A percentile compares a stretch with the other conserved stretches of the same genome.
Evolutionary conservation across 2,797 vertebrate genomes (phyloP).

Genomic region (Decapterus maruadsi): DNA sequence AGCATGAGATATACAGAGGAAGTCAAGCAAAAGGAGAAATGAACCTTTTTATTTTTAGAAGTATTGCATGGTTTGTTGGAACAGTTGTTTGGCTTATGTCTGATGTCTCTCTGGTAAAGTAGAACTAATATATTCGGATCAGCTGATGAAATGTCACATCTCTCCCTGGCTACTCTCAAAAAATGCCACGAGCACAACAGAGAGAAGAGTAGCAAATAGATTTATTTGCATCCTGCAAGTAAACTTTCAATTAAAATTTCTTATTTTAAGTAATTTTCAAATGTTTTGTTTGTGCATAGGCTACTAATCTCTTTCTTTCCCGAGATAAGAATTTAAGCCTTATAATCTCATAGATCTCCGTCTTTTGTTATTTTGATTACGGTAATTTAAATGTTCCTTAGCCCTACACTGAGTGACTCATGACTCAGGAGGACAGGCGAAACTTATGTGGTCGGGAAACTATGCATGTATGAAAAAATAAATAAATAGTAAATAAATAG

Average conservation of each 20-base stretch:
- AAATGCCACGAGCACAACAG: too few species aligned
- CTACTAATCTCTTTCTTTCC: too few species aligned
- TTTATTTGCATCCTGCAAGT: neutral
- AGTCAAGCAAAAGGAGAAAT: conserved; percentile 42
- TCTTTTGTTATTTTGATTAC: neutral
- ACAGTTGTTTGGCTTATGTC: neutral
- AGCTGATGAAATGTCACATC: neutral
- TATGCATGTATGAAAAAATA: too few species aligned
- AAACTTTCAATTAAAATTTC: too few species aligned
- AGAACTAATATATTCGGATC: neutral
- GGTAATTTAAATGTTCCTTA: neutral
- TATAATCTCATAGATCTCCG: too few species aligned
- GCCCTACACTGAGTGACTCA: too few species aligned
- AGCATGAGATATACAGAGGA: conserved; percentile 4
- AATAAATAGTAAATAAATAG: too few species aligned
- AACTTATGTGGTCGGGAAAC: too few species aligned
- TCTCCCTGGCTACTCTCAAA: neutral
- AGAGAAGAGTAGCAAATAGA: neutral
- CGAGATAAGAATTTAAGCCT: too few species aligned
- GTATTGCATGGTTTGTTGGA: neutral
- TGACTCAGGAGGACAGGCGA: too few species aligned
- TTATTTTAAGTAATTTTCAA: too few species aligned
- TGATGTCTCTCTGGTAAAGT: neutral
- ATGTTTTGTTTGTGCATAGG: too few species aligned
- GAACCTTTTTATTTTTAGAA: conserved; percentile 5